Base-by-base conservation (phyloP, 1,140 invertebrate species). In the Diorhabda carinulata region DNA sequence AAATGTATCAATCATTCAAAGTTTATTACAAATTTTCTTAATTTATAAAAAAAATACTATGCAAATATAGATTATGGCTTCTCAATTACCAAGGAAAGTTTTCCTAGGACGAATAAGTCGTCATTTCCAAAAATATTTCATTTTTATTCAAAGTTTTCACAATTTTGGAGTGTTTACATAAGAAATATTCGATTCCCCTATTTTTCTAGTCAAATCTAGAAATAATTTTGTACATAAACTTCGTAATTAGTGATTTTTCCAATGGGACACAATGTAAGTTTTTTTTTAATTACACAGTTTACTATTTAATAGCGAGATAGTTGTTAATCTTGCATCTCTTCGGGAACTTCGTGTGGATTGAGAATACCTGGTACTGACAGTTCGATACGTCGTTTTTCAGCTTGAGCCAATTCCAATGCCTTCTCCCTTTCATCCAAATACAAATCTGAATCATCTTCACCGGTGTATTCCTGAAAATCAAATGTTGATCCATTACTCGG, bases 381-480 rank as follows among this genome's bases (percentile, higher is more conserved):
- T 84, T 98, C 96, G 68, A 94, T 87, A 80, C 91, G 89, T 78
- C 94, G 87, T 83, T 99, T 99, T 77, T 98, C 95, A 69, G 94
- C 91, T 81, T 98, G 95, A 10, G 96, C 96, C 76, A 89, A 83
- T 72, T 91, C 89, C 59, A 99, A 86, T 61, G 93, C 90, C 61
- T 87, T 88, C 82, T 98, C 94, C 76, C 97, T 88, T 80, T 99
- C 98, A 81, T 99, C 97, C 73, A 99, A 84, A 83, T 94, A 99
- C 72, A 99, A 84, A 84, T 99, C 98, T 71, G 92, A 93, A 82
- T 98, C 95, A 81, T 99, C 97, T 82, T 98, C 96, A 42, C 98
- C 97, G 43, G 96, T 96, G 81, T 95, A 97, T 85, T 99, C 97
- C 96, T 98, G 78, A 67, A 63, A n/a, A 60, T 9, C 52, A 56